A percentile compares a stretch with the other conserved stretches of the same genome.
Conservation (phyloP, 2,888 invertebrate species). For the Habrosyne pyritoides region DNA sequence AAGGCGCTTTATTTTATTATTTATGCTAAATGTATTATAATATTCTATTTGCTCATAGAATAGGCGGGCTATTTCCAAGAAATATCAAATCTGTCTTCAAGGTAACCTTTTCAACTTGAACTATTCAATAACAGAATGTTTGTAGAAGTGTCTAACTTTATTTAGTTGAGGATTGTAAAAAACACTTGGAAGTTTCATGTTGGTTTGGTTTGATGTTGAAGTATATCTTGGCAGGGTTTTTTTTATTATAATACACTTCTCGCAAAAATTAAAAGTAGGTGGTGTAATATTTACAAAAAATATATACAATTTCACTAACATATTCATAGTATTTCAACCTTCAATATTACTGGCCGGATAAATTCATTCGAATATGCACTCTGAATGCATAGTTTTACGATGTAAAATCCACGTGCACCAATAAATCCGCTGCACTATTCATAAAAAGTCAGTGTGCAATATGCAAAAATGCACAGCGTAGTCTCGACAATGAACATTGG, state of each 20-base stretch:
- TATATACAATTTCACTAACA: no score
- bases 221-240: neutral
- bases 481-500: neutral
- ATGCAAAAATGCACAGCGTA: neutral
- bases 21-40: no score
- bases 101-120: constrained; percentile 13
- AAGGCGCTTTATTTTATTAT: no score
- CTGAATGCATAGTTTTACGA: constrained; percentile 21
- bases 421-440: constrained; percentile 7
- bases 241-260: no score
- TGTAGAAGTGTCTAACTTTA: constrained; percentile 23
- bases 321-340: no score
- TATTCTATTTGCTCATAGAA: no score
- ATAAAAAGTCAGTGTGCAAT: neutral
- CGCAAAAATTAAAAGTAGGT: no score
- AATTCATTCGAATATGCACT: constrained; percentile 12
- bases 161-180: constrained; percentile 24
- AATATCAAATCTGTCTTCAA: neutral
- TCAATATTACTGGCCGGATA: constrained; percentile 7
- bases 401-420: constrained; percentile 15
- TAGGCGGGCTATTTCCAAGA: neutral
- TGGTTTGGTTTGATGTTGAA: neutral
- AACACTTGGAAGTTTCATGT: constrained; percentile 5
- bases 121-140: constrained; percentile 40
- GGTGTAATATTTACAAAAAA: no score